Conservation (phyloP, 2,888 invertebrate genomes). For the Lasioglossum marginatum region DNA sequence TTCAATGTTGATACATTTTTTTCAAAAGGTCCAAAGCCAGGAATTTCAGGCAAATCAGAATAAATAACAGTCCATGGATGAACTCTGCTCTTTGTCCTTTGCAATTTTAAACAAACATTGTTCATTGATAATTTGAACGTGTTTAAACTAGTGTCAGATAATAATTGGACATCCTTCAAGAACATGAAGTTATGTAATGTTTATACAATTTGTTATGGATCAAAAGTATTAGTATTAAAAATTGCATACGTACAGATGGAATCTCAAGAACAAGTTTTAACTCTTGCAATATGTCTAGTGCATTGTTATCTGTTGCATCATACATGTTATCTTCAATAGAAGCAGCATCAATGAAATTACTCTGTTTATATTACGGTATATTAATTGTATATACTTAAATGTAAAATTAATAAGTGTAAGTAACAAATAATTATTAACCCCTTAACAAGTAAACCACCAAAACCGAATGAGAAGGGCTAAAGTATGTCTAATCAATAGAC, state of each 20-base stretch:
- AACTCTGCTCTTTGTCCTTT: conserved; percentile 55
- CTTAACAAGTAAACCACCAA: not conserved
- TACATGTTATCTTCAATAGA: conserved; percentile 12
- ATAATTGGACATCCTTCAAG: conserved; percentile 65
- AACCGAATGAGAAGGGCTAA: not conserved
- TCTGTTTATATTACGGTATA: conserved; percentile 44
- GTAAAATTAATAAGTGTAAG: not conserved
- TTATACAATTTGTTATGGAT: conserved; percentile 9
- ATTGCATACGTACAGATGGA: conserved; percentile 71
- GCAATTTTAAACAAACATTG: conserved; percentile 71
- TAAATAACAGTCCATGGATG: conserved; percentile 65
- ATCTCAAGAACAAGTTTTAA: conserved; percentile 68
- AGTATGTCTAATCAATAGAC: not conserved
- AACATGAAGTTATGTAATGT: conserved; percentile 19
- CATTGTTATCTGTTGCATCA: conserved; percentile 19
- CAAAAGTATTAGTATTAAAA: conserved; percentile 15
- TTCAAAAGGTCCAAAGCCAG: conserved; percentile 66
- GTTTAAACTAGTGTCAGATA: conserved; percentile 69
- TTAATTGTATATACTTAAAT: not conserved
- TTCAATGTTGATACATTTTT: conserved; percentile 68
- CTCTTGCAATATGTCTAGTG: conserved; percentile 69
- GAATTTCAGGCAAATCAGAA: conserved; percentile 76
- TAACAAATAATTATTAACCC: not conserved
- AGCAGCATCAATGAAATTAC: conserved; percentile 31
- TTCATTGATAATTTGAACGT: conserved; percentile 73